Percentiles rank a stretch among this genome's conserved stretches.
Evolutionary conservation across 2,113 vertebrate genomes (phyloP).

Genomic region (Hiodon alosoides): DNA sequence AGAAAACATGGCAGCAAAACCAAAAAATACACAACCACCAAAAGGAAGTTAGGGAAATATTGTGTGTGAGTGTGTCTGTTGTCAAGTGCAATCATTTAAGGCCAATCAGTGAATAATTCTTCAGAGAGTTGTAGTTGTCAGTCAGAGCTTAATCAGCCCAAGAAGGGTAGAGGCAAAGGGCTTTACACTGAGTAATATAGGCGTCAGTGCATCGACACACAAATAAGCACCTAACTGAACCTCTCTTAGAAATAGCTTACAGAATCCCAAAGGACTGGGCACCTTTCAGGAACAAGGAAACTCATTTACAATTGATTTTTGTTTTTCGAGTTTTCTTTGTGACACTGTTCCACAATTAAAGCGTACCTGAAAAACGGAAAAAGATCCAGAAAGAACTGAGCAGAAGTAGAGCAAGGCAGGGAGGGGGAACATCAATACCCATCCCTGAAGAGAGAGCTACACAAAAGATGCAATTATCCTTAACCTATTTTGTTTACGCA

Average conservation of each 20-base stretch:
- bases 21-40: neutral
- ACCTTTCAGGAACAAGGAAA: slow-evolving; percentile 29
- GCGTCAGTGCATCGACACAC: slow-evolving; percentile 34
- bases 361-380: slow-evolving; percentile 34
- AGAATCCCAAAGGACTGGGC: too few relatives aligned
- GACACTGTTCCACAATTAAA: slow-evolving; percentile 44
- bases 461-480: slow-evolving; percentile 66
- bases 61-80: slow-evolving; percentile 2
- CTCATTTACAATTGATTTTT: slow-evolving; percentile 13
- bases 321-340: slow-evolving; percentile 48
- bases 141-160: neutral
- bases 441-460: slow-evolving; percentile 47
- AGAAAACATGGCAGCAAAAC: too few relatives aligned
- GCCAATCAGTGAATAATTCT: neutral
- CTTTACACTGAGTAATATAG: slow-evolving; percentile 8
- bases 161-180: neutral
- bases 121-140: slow-evolving; percentile 4
- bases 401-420: slow-evolving; percentile 15
- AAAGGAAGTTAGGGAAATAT: neutral
- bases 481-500: slow-evolving; percentile 59
- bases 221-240: slow-evolving; percentile 24
- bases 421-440: slow-evolving; percentile 59
- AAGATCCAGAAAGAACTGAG: slow-evolving; percentile 30
- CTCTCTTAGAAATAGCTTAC: too few relatives aligned
- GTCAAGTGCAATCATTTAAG: neutral